phyloP scores from a whole-genome alignment of 1,140 invertebrate genomes.

The Mizuhopecten yessoensis region DNA sequence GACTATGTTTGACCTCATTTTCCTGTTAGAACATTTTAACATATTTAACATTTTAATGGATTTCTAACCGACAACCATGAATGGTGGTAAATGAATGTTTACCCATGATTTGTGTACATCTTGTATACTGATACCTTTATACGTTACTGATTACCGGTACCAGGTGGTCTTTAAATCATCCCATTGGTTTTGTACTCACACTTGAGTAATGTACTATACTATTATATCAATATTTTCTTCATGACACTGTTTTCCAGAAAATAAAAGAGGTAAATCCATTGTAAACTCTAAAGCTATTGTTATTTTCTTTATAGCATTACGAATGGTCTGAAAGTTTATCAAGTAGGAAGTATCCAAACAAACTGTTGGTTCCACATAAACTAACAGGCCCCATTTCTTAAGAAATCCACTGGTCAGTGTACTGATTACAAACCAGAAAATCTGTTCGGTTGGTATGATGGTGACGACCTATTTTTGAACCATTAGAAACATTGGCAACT shows the following conservation, averaged over 20 bases:
- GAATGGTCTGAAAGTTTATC: too few species aligned
- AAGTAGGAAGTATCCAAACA: too few species aligned
- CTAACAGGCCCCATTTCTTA: too few species aligned
- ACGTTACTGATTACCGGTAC: neutral
- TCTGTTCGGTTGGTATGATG: too few species aligned
- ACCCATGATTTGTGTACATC: neutral
- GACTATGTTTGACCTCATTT: neutral
- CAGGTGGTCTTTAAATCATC: neutral
- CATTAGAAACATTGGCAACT: too few species aligned
- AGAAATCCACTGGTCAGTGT: too few species aligned
- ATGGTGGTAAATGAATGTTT: neutral
- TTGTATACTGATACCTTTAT: neutral
- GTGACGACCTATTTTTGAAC: too few species aligned
- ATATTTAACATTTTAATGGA: neutral
- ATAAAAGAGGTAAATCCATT: conserved; percentile 29
- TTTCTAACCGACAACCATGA: too few species aligned
- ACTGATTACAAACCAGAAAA: too few species aligned
- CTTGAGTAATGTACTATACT: conserved; percentile 7
- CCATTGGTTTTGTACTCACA: neutral
- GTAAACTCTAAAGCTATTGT: neutral
- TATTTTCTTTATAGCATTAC: too few species aligned
- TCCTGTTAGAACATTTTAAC: too few species aligned
- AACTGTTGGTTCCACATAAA: too few species aligned
- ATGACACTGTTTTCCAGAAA: conserved; percentile 34
- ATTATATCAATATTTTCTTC: conserved; percentile 22